These are phyloP conservation scores for Automeris io DNA, from an alignment of 2,888 invertebrate genomes.

Conservation along the genomic window DNA sequence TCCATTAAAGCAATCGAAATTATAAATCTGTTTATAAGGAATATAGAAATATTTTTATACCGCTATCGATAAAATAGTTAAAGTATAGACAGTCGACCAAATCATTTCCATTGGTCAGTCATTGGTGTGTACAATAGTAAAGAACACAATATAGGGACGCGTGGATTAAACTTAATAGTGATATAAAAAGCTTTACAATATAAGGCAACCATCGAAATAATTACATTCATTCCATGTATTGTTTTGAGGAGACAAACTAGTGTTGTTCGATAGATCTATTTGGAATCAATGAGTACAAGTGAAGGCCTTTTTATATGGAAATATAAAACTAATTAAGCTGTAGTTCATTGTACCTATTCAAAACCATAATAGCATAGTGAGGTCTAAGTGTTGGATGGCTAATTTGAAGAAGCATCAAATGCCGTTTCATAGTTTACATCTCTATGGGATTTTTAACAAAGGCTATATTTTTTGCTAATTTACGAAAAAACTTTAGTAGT, in stretches of 20 bases:
- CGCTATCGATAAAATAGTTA: slow-evolving; percentile 52
- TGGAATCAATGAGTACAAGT: slow-evolving; percentile 63
- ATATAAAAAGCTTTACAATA: slow-evolving; percentile 50
- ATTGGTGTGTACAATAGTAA: slow-evolving; percentile 25
- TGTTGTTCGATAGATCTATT: slow-evolving; percentile 36
- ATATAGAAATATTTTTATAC: slow-evolving; percentile 68
- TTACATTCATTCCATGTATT: slow-evolving; percentile 17
- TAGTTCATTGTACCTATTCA: slow-evolving; percentile 40
- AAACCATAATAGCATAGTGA: slow-evolving; percentile 36
- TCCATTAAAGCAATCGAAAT: slow-evolving; percentile 49
- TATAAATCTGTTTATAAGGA: slow-evolving; percentile 33
- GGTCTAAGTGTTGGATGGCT: slow-evolving; percentile 50
- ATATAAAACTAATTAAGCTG: slow-evolving; percentile 42
- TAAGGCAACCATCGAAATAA: slow-evolving; percentile 13
- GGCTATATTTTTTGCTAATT: slow-evolving; percentile 72
- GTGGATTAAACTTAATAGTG: slow-evolving; percentile 38
- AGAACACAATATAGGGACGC: slow-evolving; percentile 25
- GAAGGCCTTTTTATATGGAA: slow-evolving; percentile 62
- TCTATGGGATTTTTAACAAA: slow-evolving; percentile 46
- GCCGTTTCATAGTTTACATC: slow-evolving; percentile 52
- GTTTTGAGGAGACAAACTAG: slow-evolving; percentile 31
- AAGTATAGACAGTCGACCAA: slow-evolving; percentile 56
- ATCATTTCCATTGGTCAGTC: slow-evolving; percentile 36
- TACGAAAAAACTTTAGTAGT: slow-evolving; percentile 47
- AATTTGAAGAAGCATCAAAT: slow-evolving; percentile 55